A percentile compares a stretch with the other conserved stretches of the same genome.
phyloP scores from a whole-genome alignment of 2,113 vertebrate species.

The Nipponia nippon region DNA sequence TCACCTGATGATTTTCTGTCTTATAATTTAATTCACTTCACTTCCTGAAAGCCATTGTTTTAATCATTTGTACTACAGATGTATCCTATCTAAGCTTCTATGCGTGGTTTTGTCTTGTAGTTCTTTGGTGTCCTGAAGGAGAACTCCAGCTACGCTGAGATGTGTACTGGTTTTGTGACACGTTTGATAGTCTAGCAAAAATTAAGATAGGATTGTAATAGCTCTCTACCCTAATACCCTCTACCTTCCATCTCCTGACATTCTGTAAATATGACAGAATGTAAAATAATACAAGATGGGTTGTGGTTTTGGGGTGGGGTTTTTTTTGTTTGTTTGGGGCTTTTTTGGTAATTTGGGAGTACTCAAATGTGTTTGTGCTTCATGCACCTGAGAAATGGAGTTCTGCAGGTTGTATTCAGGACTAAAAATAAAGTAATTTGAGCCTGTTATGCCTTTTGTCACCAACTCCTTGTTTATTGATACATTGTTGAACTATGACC shows the following conservation, averaged over 20 bases:
- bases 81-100: neutral
- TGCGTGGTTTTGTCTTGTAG: neutral
- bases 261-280: neutral
- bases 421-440: neutral
- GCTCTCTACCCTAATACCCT: neutral
- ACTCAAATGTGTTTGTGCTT: neutral
- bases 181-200: neutral
- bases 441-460: neutral
- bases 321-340: neutral
- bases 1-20: neutral
- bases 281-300: neutral
- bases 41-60: neutral
- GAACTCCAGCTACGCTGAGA: neutral
- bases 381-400: neutral
- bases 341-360: neutral
- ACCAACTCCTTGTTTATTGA: neutral
- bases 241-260: neutral
- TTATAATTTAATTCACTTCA: neutral
- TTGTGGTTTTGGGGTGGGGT: no score
- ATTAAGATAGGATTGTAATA: neutral
- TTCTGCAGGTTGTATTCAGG: neutral
- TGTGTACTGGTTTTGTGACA: neutral
- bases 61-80: neutral
- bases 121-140: neutral
- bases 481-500: neutral